Evolutionary conservation across 2,113 vertebrate genomes (phyloP).

Genomic region (Corvus hawaiiensis): DNA sequence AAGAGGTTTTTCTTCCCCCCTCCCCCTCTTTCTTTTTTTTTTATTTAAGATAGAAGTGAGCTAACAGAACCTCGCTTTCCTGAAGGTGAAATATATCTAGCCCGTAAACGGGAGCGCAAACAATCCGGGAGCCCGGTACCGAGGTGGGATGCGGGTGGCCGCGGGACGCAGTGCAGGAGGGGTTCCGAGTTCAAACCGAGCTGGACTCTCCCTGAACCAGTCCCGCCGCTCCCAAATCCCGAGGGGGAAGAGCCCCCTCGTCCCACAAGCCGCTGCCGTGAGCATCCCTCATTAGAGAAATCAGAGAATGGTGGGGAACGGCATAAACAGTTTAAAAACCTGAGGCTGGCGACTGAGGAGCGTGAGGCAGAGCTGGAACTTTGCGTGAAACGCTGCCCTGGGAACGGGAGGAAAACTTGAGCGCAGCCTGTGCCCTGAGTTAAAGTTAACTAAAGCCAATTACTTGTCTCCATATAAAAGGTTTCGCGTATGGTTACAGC

Average conservation of each 20-base stretch:
- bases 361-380: neutral
- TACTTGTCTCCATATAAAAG: neutral
- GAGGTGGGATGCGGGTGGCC: neutral
- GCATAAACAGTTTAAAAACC: neutral
- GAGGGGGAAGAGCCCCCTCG: neutral
- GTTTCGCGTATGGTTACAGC: neutral
- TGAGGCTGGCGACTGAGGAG: neutral
- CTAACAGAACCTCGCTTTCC: neutral
- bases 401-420: neutral
- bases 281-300: neutral
- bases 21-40: accelerated
- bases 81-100: neutral
- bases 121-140: neutral
- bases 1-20: accelerated
- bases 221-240: too few relatives aligned
- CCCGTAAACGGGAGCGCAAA: neutral
- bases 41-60: neutral
- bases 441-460: neutral
- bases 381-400: neutral
- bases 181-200: neutral
- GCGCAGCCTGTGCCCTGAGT: neutral
- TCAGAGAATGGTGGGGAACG: neutral
- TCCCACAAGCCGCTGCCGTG: neutral
- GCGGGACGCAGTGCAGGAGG: neutral
- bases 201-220: too few relatives aligned